Evolutionary conservation across 2,797 vertebrate species (phyloP).

Genomic region (Syndactyla subalaris): DNA sequence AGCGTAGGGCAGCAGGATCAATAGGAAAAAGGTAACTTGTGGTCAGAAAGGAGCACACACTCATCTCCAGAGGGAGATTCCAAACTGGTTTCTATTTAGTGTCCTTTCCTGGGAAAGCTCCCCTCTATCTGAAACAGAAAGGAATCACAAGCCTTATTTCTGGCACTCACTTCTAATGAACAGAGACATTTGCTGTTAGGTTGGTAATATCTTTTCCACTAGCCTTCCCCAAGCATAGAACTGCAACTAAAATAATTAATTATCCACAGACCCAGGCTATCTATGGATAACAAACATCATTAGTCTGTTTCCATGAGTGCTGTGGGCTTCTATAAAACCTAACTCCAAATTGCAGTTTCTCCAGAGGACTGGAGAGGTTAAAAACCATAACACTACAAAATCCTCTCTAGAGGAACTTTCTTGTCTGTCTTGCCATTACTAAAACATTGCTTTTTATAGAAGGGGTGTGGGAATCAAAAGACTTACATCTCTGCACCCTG

Average conservation of each 20-base stretch:
- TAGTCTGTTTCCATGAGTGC: neutral
- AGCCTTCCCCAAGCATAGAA: neutral
- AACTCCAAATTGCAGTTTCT: neutral
- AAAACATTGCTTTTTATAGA: constrained; percentile 2
- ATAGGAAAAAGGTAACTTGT: neutral
- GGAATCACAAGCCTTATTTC: neutral
- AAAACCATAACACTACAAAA: neutral
- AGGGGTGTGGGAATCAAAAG: neutral
- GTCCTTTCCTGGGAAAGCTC: neutral
- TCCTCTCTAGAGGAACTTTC: neutral
- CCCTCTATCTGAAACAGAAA: neutral
- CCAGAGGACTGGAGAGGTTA: neutral
- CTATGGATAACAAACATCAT: neutral
- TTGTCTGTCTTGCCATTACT: neutral
- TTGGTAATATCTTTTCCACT: neutral
- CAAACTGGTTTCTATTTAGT: neutral
- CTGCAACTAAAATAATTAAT: constrained; percentile 14
- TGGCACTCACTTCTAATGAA: neutral
- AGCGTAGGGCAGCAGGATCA: fast-evolving
- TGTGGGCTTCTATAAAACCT: neutral
- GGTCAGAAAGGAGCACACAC: neutral
- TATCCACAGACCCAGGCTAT: neutral
- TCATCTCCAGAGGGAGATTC: neutral
- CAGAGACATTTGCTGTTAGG: neutral
- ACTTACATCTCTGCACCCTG: neutral